These are phyloP conservation scores for Amniataba percoides DNA, from an alignment of 2,797 vertebrate species.

Conservation along the genomic window DNA sequence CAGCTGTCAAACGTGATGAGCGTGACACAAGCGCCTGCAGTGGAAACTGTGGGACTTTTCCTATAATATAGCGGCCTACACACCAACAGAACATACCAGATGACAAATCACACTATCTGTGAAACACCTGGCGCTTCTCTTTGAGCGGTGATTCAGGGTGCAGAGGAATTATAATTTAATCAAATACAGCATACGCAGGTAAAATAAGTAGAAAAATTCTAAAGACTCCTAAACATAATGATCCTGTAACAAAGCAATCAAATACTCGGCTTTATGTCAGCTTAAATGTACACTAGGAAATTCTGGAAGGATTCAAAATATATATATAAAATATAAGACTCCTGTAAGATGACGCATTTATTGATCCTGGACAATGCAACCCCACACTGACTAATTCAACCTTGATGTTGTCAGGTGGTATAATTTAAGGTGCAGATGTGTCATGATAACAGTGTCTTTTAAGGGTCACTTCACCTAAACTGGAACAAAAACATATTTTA, in stretches of 20 bases:
- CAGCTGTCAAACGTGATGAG: conserved; percentile 84
- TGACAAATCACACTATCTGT: conserved; percentile 72
- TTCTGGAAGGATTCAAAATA: background rate
- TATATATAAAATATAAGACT: background rate
- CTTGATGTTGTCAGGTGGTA: background rate
- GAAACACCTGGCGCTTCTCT: conserved; percentile 70
- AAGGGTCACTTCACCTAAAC: conserved; percentile 29
- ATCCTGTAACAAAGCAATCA: conserved; percentile 28
- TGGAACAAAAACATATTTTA: background rate
- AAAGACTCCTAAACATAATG: conserved; percentile 23
- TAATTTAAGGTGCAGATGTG: background rate
- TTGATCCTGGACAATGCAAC: background rate
- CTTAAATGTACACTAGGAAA: background rate
- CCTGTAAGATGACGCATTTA: background rate
- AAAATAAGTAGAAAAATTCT: conserved; percentile 27
- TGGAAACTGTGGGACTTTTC: conserved; percentile 69
- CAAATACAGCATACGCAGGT: conserved; percentile 43
- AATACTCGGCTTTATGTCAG: conserved; percentile 28
- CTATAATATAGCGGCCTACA: conserved; percentile 72
- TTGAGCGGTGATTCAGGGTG: conserved; percentile 48
- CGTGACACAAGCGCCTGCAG: conserved; percentile 79
- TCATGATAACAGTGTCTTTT: conserved; percentile 22
- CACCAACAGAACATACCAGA: conserved; percentile 58
- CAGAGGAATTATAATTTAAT: conserved; percentile 54
- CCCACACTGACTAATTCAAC: background rate